Base-by-base conservation (phyloP, 2,888 invertebrate genomes). In the Drosophila buzzatii region DNA sequence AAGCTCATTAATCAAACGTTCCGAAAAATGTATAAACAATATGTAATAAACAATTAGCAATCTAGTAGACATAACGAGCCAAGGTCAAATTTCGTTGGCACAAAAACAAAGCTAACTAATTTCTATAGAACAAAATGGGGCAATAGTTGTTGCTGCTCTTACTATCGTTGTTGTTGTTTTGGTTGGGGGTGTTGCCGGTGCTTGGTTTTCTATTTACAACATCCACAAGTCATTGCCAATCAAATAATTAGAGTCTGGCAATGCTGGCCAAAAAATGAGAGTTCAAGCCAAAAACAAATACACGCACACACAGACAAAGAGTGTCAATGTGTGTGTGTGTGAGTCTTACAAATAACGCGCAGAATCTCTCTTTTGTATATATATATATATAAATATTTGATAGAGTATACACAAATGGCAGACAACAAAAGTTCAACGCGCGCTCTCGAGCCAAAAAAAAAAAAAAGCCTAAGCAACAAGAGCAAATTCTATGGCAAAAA, bases 181-280 rank as follows among this genome's bases (percentile, higher is more conserved):
- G 27, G 47, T 51, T 58, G 55, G 44, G 31, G 52, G 44, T 60
- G 56, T 55, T 62, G 35, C 18, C 33, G 62, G 27, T 23, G 49
- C 51, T 33, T 8, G 41, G 57, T 44, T 45, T 45, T 58, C 47
- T 67, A 65, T 23, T 51, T 44, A 56, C 44, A 68, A 64, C 61
- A 76, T 78, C 61, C 76, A 68, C 75, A 75, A 84, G 79, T 84
- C 79, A 81, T 84, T 84, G 85, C 81, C 82, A 84, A 83, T 83
- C 82, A 79, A 81, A 84, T 83, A 83, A 81, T 83, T 79, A 83
- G 74, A 79, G 77, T 75, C 82, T 83, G 83, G 82, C 83, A 82
- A 82, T 73, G 81, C 82, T 70, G 70, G 45, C 64, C 55, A 53
- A 70, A 69, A 51, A 51, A 70, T 70, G 67, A 78, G 65, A 77